phyloP scores from a whole-genome alignment of 2,888 invertebrate species.

The Agrotis clavis region DNA sequence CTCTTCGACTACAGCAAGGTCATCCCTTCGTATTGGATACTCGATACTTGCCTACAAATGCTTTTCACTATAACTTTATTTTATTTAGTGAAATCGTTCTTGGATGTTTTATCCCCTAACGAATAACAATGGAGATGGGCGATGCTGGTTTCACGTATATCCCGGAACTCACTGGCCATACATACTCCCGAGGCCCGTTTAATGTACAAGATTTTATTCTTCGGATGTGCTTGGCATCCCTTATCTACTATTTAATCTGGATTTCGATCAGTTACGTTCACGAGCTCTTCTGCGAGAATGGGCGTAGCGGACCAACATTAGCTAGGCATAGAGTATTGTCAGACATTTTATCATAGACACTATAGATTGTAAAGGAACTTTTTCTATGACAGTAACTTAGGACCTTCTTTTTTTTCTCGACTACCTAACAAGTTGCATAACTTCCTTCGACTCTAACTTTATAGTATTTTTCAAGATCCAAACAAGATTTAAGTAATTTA shows the following conservation, averaged over 20 bases:
- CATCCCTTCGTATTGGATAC: conserved; percentile 57
- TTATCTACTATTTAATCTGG: conserved; percentile 73
- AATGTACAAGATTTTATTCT: conserved; percentile 69
- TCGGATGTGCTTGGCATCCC: conserved; percentile 71
- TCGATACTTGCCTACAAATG: conserved; percentile 73
- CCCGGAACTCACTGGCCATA: conserved; percentile 17
- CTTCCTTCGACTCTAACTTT: conserved; percentile 10
- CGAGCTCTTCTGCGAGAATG: conserved; percentile 27
- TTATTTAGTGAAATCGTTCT: conserved; percentile 78
- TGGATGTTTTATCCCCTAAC: conserved; percentile 75
- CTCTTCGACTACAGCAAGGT: conserved; percentile 35
- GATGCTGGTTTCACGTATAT: conserved; percentile 33
- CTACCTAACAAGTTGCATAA: neutral
- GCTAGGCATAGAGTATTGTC: conserved; percentile 28
- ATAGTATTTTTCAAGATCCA: conserved; percentile 37
- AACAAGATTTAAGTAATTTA: conserved; percentile 14
- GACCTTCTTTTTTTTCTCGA: conserved; percentile 5
- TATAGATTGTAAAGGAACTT: neutral
- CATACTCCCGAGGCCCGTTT: conserved; percentile 29
- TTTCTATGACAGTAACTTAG: neutral
- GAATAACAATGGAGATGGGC: conserved; percentile 35
- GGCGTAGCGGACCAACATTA: neutral
- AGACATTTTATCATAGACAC: conserved; percentile 30
- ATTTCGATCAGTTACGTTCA: conserved; percentile 63
- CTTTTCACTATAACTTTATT: conserved; percentile 78